Percentiles rank a stretch among this genome's conserved stretches.
phyloP scores from a whole-genome alignment of 2,797 vertebrate species.

The Crocidura indochinensis region DNA sequence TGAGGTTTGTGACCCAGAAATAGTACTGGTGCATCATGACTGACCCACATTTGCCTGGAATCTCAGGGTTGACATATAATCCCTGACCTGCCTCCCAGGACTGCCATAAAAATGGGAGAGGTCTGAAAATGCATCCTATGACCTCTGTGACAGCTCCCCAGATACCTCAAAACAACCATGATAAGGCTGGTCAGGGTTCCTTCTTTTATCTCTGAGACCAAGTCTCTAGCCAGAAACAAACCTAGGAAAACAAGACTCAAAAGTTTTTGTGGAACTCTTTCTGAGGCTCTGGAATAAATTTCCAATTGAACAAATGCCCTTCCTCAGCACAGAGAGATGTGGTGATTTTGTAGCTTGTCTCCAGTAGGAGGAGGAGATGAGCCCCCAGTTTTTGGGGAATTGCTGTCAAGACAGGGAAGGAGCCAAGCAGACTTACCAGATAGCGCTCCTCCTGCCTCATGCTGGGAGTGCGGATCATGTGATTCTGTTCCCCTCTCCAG shows the following conservation, averaged over 20 bases:
- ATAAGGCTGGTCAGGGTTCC: neutral
- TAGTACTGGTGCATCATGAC: accelerated
- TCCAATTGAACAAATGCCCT: neutral
- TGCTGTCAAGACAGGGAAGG: too few relatives aligned
- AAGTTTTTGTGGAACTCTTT: neutral
- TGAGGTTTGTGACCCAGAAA: neutral
- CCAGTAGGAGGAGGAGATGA: too few relatives aligned
- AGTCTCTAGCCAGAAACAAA: neutral
- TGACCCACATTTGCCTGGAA: neutral
- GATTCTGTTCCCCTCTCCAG: conserved; percentile 99
- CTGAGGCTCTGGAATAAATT: neutral
- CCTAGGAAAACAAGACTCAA: neutral
- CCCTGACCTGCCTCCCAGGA: neutral
- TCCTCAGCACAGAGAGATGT: neutral
- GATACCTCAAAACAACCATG: neutral
- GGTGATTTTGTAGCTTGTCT: neutral
- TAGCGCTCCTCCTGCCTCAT: conserved; percentile 99
- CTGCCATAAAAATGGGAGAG: neutral
- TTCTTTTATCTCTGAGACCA: neutral
- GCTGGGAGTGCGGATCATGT: conserved; percentile 97
- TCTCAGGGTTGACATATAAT: neutral
- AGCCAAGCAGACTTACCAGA: conserved; percentile 92
- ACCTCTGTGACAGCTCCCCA: neutral
- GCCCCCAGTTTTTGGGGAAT: too few relatives aligned
- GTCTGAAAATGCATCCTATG: neutral